Conservation (phyloP, 2,113 vertebrate species). For the Elephantulus edwardii region DNA sequence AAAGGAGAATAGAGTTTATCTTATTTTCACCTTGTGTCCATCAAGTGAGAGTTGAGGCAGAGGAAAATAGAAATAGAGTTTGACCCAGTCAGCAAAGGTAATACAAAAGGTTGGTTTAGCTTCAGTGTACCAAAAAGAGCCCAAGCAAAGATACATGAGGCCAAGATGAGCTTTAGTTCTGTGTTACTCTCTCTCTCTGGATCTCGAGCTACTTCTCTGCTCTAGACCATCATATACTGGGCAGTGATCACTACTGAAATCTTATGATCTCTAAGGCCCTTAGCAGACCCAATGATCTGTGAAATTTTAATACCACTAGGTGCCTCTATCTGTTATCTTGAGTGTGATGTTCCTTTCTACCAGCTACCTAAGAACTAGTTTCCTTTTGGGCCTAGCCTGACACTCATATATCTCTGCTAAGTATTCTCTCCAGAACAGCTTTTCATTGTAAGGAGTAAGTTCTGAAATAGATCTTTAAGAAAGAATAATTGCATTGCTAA, state of each 20-base stretch:
- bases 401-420: constrained; percentile 30
- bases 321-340: constrained; percentile 27
- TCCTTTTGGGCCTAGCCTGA: constrained; percentile 33
- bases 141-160: neutral
- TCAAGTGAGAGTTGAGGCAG: neutral
- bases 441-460: constrained; percentile 48
- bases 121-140: constrained; percentile 32
- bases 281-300: constrained; percentile 43
- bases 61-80: constrained; percentile 15
- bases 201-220: constrained; percentile 33
- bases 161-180: constrained; percentile 14
- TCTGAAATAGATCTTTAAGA: constrained; percentile 67
- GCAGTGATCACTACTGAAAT: neutral
- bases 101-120: neutral
- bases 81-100: neutral
- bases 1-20: neutral
- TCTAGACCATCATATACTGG: neutral
- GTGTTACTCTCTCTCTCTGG: neutral
- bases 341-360: neutral
- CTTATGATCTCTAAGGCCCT: constrained; percentile 11
- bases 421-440: constrained; percentile 28
- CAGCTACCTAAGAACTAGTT: neutral
- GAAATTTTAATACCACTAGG: neutral
- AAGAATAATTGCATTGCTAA: constrained; percentile 46
- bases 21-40: neutral